Conservation (phyloP, 2,888 invertebrate genomes). For the Eupithecia insigniata region DNA sequence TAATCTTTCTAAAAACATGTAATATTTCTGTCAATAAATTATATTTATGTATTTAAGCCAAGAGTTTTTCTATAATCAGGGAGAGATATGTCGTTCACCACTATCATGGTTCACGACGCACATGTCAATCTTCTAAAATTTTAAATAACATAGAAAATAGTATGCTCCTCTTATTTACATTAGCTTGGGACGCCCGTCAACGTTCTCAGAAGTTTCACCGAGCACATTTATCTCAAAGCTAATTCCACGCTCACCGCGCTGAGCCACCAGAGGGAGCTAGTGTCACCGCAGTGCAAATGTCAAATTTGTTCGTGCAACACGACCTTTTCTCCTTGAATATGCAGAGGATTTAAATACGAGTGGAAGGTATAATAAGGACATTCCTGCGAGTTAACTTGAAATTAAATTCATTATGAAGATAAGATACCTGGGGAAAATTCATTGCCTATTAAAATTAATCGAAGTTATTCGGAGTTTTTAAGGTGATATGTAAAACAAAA, state of each 20-base stretch:
- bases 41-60: too few relatives aligned
- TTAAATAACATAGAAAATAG: neutral
- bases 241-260: slow-evolving; percentile 7
- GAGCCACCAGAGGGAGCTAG: neutral
- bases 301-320: slow-evolving; percentile 1
- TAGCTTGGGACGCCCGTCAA: neutral
- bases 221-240: slow-evolving; percentile 8
- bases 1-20: too few relatives aligned
- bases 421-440: too few relatives aligned
- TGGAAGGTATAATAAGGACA: neutral
- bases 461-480: too few relatives aligned
- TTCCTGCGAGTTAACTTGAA: neutral
- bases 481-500: too few relatives aligned
- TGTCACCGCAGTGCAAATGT: slow-evolving; percentile 3
- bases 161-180: neutral
- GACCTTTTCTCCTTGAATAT: neutral
- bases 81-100: too few relatives aligned
- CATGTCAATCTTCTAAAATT: too few relatives aligned
- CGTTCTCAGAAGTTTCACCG: neutral
- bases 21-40: too few relatives aligned
- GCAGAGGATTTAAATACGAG: neutral
- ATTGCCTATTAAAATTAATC: too few relatives aligned
- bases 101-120: too few relatives aligned
- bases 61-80: too few relatives aligned
- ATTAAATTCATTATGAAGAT: too few relatives aligned